Base-by-base conservation (phyloP, 2,113 vertebrate genomes). In the Hirundichthys speculiger region DNA sequence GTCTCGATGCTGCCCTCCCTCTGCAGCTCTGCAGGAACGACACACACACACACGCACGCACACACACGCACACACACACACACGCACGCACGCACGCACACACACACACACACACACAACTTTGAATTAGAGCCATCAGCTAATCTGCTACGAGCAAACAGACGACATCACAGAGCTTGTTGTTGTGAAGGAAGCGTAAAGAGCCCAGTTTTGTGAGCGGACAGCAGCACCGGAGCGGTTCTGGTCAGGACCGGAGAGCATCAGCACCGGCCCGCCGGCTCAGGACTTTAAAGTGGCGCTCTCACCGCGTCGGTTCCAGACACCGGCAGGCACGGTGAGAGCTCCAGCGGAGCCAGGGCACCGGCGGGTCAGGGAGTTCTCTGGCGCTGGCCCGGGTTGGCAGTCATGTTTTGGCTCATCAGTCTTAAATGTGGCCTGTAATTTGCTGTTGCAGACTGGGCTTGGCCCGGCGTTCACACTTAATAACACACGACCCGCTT, bases 1-100 rank as follows among this genome's bases (percentile, higher is more conserved):
- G 98, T 99, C 93, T 99, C 98, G 69, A 99, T 99, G 93, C 98
- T 99, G 90, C 98, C 98, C 90, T 99, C 98, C 88, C 96, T 94
- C 93, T 98, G 98, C 71, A 99, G 95, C 89, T 98, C 98, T 96
- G 91, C 20, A 43, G 66, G 58, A 46, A 39, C 55, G 46, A 72
- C 1, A 73, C n/a, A 71, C 4, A 53, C n/a, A 57, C 30, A 55
- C 2, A 56, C 1, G n/a, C 13, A 13, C 21, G 22, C 47, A 24
- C 20, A 14, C 20, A 49, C 13, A 13, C 20, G 9, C 46, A 48
- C 39, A 15, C 13, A 3, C 14, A 40, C 11, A 40, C 11, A 14
- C 6, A 10, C n/a, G n/a, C n/a, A n/a, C n/a, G n/a, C n/a, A n/a
- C n/a, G n/a, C n/a, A 72, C 1, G 69, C n/a, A 71, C 4, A 53